Evolutionary conservation across 2,888 invertebrate species (phyloP).

Genomic region (Patella depressa): DNA sequence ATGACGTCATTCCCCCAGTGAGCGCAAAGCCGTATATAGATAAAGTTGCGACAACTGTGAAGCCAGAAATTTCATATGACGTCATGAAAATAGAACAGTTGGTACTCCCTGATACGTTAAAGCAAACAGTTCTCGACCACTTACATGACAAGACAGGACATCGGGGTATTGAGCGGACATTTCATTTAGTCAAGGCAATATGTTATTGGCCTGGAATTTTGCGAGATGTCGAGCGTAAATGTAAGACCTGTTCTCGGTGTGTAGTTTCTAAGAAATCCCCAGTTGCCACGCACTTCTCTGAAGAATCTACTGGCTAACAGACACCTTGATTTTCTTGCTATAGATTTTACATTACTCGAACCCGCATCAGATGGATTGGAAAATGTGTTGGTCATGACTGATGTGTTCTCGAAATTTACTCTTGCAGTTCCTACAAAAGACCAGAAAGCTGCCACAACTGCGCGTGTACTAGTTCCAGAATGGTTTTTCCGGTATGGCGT

Average conservation of each 20-base stretch:
- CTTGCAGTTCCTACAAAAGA: constrained; percentile 34
- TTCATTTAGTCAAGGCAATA: no score
- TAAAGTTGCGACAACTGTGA: no score
- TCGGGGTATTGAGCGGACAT: no score
- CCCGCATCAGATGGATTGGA: constrained; percentile 21
- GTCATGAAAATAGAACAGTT: constrained; percentile 16
- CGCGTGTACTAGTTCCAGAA: background rate
- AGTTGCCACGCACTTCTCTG: constrained; percentile 19
- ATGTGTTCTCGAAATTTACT: constrained; percentile 37
- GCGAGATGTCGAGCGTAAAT: no score
- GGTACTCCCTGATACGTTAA: constrained; percentile 16
- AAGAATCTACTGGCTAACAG: constrained; percentile 29
- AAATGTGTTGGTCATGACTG: constrained; percentile 46
- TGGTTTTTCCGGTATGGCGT: background rate
- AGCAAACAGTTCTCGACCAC: constrained; percentile 18
- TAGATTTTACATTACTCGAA: constrained; percentile 45
- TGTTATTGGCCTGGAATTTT: no score
- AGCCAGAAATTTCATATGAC: no score
- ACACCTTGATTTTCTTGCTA: constrained; percentile 40
- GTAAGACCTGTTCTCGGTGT: constrained; percentile 25
- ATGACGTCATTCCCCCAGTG: no score
- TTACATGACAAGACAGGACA: constrained; percentile 24
- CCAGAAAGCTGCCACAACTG: constrained; percentile 32
- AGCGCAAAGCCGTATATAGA: no score
- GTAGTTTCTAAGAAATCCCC: constrained; percentile 21